Evolutionary conservation across 2,797 vertebrate genomes (phyloP).

Genomic region (Aeoliscus strigatus): DNA sequence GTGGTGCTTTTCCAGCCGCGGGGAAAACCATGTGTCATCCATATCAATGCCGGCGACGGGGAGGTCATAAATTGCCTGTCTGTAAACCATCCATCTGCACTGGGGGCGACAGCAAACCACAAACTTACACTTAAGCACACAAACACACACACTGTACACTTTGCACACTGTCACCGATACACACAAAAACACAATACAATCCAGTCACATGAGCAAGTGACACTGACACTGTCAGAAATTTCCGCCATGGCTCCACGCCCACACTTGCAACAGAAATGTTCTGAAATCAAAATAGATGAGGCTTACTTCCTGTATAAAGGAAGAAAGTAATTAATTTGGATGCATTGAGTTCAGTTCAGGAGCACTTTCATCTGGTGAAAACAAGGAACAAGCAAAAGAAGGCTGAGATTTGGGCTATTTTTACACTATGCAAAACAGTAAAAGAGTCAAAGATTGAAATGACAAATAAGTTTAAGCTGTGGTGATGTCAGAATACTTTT

Average conservation of each 20-base stretch:
- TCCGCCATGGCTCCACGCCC: constrained; percentile 22
- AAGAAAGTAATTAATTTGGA: constrained; percentile 40
- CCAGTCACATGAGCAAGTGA: constrained; percentile 8
- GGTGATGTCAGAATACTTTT: constrained; percentile 34
- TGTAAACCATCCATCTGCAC: constrained; percentile 66
- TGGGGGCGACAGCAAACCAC: constrained; percentile 46
- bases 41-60: constrained; percentile 54
- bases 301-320: constrained; percentile 17
- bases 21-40: constrained; percentile 62
- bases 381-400: constrained; percentile 8
- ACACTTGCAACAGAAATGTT: constrained; percentile 10
- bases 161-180: constrained; percentile 19
- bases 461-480: constrained; percentile 23
- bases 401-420: constrained; percentile 42
- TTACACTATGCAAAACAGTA: constrained; percentile 44
- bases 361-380: constrained; percentile 34
- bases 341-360: constrained; percentile 41
- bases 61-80: constrained; percentile 76
- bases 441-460: constrained; percentile 30
- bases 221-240: constrained; percentile 31
- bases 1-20: constrained; percentile 66
- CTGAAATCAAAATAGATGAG: constrained; percentile 19
- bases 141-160: constrained; percentile 40
- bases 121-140: constrained; percentile 42
- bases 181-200: constrained; percentile 17